Base-by-base conservation (phyloP, 2,797 vertebrate species). In the Linurgus olivaceus region DNA sequence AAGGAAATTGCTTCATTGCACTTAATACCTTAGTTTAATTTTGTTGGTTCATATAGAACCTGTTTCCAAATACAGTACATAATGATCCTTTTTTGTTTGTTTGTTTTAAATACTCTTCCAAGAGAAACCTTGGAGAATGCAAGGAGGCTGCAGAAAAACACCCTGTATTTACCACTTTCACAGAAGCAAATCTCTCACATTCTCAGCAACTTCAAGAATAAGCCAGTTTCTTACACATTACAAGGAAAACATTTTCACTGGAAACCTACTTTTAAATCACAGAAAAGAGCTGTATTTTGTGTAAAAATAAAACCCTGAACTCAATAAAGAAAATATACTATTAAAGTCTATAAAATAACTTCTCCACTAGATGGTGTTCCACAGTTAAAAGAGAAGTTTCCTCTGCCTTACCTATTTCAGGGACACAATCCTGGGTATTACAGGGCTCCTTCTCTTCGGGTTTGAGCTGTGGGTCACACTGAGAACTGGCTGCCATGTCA, bases 401-500 rank as follows among this genome's bases (percentile, higher is more conserved):
- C 68, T 55, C 45, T 76, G 24, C 47, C 33, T 97, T 96, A 99
- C 99, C 99, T 89, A 99, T 98, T 91, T 97, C 98, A 73, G 99
- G 98, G 61, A 98, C 65, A 85, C 99, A 99, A 67, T 99, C 98
- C 23, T 98, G 98, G 2, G 98, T 97, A 96, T 98, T 99, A 94
- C 99, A 99, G 0, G 98, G 90, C 50, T 99, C 99, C 90, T 95
- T 98, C 55, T 98, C 97, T 17, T 96, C 96, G 24, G 99, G 99
- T 94, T 97, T 98, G 74, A 98, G 79, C 72, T 98, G 98, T 48
- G 97, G 95, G 11, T 99, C 98, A 63, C 99, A 99, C 76, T 92
- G 97, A 50, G 98, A 97, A 8, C 98, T 98, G 66, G 98, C 96
- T 86, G 96, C 96, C 98, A 98, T 98, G 94, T 99, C 98, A 21